Evolutionary conservation across 2,888 invertebrate genomes (phyloP).

Genomic region (Harpagoxenus sublaevis): DNA sequence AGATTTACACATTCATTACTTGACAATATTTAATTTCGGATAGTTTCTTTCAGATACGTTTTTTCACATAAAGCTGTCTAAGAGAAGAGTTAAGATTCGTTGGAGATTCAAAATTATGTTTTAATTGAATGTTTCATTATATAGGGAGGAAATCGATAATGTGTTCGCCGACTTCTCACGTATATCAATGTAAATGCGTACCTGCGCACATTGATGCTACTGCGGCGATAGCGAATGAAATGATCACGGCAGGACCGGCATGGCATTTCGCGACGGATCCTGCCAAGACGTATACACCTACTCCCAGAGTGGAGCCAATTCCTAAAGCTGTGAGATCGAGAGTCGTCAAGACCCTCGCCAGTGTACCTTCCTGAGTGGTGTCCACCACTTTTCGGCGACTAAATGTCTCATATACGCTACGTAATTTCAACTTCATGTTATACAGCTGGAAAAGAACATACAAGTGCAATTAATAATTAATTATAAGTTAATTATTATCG

Average conservation of each 20-base stretch:
- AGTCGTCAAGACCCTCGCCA: slow-evolving; percentile 92
- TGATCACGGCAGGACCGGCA: slow-evolving; percentile 94
- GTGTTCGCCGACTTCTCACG: not conserved
- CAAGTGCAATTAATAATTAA: slow-evolving; percentile 12
- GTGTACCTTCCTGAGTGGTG: slow-evolving; percentile 69
- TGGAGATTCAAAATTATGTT: not conserved
- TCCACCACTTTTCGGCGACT: slow-evolving; percentile 78
- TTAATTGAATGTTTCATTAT: not conserved
- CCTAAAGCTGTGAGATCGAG: slow-evolving; percentile 94
- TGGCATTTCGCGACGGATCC: slow-evolving; percentile 93
- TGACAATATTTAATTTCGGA: not conserved
- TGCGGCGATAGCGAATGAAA: slow-evolving; percentile 96
- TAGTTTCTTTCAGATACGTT: not conserved
- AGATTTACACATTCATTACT: not conserved
- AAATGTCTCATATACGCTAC: slow-evolving; percentile 71
- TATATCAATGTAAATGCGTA: slow-evolving; percentile 79
- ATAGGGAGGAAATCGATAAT: not conserved
- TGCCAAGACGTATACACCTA: slow-evolving; percentile 96
- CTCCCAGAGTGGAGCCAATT: slow-evolving; percentile 94
- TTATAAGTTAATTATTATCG: slow-evolving; percentile 18
- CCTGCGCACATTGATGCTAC: slow-evolving; percentile 96
- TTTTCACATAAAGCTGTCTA: not conserved
- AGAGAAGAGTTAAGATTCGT: not conserved
- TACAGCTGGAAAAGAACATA: slow-evolving; percentile 66
- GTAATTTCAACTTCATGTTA: slow-evolving; percentile 71